Conservation (phyloP, 2,797 vertebrate species). For the Sebastes umbrosus region DNA sequence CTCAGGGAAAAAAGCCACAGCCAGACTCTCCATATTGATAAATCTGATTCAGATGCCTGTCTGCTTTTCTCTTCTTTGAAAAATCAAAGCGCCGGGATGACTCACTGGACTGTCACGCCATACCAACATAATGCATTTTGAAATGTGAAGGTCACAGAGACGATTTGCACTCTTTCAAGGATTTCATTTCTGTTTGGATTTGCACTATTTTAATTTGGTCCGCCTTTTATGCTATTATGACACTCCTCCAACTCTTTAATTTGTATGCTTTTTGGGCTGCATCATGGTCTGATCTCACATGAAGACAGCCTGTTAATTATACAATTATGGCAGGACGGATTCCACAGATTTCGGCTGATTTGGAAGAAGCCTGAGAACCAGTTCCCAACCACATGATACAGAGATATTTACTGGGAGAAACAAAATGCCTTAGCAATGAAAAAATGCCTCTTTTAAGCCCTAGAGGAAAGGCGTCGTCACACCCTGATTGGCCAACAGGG, state of each 20-base stretch:
- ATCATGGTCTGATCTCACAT: neutral
- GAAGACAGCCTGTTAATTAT: neutral
- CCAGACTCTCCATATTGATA: constrained; percentile 21
- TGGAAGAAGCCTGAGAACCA: neutral
- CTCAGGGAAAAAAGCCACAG: neutral
- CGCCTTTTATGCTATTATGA: neutral
- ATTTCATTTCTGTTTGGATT: constrained; percentile 21
- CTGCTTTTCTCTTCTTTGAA: constrained; percentile 19
- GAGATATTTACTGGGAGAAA: neutral
- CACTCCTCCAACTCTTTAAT: neutral
- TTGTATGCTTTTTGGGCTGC: neutral
- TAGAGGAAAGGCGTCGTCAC: neutral
- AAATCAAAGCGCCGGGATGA: constrained; percentile 24
- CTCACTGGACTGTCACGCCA: constrained; percentile 14
- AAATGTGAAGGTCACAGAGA: constrained; percentile 41
- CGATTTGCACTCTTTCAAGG: constrained; percentile 1
- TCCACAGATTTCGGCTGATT: neutral
- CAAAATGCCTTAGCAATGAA: neutral
- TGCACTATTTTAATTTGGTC: constrained; percentile 16
- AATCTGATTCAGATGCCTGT: constrained; percentile 31
- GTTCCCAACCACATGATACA: neutral
- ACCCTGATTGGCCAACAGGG: neutral
- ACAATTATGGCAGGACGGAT: neutral
- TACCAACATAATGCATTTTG: constrained; percentile 23
- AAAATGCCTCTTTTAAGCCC: neutral